Evolutionary conservation across 2,113 vertebrate species (phyloP).

Genomic region (Oryzias woworae): DNA sequence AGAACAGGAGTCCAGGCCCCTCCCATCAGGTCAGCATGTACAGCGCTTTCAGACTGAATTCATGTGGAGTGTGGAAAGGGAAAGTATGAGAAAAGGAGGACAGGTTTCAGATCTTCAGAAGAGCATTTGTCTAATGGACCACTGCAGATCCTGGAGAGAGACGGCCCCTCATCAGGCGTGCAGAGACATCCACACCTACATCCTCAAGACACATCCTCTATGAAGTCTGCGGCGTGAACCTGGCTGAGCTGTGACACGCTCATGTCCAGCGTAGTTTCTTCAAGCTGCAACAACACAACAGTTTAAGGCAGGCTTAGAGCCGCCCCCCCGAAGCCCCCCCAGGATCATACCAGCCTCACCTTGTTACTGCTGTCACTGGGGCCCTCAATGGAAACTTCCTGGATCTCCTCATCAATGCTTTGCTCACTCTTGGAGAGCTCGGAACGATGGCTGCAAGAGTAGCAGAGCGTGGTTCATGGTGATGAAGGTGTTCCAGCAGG

Average conservation of each 20-base stretch:
- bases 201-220: constrained; percentile 87
- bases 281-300: constrained; percentile 67
- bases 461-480: not conserved
- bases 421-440: constrained; percentile 85
- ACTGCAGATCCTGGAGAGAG: too few relatives aligned
- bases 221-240: constrained; percentile 86
- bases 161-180: too few relatives aligned
- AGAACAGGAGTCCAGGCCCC: too few relatives aligned
- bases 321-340: not conserved
- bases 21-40: too few relatives aligned
- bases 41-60: too few relatives aligned
- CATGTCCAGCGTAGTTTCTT: constrained; percentile 87
- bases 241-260: constrained; percentile 88
- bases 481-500: too few relatives aligned
- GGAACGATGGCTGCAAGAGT: constrained; percentile 81
- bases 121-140: too few relatives aligned
- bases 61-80: too few relatives aligned
- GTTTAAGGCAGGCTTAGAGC: not conserved
- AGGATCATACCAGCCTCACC: constrained; percentile 58
- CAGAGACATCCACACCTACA: constrained; percentile 14
- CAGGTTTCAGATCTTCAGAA: too few relatives aligned
- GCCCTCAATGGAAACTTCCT: constrained; percentile 86
- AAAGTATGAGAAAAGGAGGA: too few relatives aligned
- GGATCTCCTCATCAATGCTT: constrained; percentile 92
- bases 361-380: constrained; percentile 83